phyloP scores from a whole-genome alignment of 2,113 vertebrate genomes.

The Isichthys henryi region DNA sequence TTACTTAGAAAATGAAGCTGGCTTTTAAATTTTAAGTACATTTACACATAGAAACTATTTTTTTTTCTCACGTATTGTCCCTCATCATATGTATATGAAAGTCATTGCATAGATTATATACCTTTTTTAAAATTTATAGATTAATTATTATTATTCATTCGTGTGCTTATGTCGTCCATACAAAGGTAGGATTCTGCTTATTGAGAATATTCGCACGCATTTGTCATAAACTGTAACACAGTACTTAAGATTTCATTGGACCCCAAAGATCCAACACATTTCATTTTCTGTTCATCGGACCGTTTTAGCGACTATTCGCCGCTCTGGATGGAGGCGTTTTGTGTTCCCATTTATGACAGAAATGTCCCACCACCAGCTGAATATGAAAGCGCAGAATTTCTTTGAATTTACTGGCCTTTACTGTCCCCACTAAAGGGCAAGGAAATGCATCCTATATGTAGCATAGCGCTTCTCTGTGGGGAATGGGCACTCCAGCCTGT shows the following conservation, averaged over 20 bases:
- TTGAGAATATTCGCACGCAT: background rate
- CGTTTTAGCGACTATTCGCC: background rate
- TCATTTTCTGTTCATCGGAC: background rate
- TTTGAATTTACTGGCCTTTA: background rate
- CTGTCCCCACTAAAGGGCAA: background rate
- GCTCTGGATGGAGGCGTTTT: background rate
- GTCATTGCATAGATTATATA: background rate
- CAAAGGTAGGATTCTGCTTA: background rate
- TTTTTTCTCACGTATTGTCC: background rate
- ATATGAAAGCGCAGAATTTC: background rate
- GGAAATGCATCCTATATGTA: background rate
- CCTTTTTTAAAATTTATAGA: background rate
- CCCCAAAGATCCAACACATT: background rate
- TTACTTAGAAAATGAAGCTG: background rate
- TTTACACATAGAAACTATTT: background rate
- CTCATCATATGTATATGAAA: background rate
- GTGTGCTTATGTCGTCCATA: background rate
- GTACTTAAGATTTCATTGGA: background rate
- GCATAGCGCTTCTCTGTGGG: background rate
- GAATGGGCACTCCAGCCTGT: background rate
- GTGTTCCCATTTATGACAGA: background rate
- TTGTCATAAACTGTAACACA: background rate
- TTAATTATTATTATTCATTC: background rate
- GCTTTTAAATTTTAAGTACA: background rate
- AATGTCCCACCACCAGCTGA: background rate